A percentile compares a stretch with the other conserved stretches of the same genome.
phyloP scores from a whole-genome alignment of 2,113 vertebrate species.

The Platysternon megacephalum region DNA sequence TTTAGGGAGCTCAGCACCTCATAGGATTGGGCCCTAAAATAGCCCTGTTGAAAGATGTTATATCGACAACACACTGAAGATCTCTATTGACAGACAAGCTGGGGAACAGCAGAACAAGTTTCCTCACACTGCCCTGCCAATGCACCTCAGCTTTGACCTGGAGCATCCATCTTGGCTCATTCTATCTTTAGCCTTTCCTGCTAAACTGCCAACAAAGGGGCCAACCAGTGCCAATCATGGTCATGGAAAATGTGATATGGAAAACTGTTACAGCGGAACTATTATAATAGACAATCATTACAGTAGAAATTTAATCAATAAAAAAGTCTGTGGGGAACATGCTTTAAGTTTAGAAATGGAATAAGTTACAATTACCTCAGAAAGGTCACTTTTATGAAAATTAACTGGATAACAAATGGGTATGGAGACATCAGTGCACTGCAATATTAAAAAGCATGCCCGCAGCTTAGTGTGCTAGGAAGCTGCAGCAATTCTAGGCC shows the following conservation, averaged over 20 bases:
- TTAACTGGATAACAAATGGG: too few species aligned
- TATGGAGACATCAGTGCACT: too few species aligned
- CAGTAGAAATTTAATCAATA: neutral
- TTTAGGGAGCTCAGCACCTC: neutral
- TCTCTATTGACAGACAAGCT: neutral
- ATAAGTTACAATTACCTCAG: neutral
- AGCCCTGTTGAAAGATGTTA: neutral
- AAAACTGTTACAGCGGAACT: neutral
- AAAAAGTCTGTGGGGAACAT: neutral
- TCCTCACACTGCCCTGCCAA: neutral
- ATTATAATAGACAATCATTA: neutral
- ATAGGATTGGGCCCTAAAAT: neutral
- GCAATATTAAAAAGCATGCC: too few species aligned
- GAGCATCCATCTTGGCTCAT: neutral
- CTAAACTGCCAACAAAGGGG: neutral
- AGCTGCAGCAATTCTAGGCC: too few species aligned
- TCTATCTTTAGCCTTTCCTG: neutral
- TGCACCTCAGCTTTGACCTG: neutral
- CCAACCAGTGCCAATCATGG: neutral
- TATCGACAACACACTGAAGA: neutral
- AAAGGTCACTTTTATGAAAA: too few species aligned
- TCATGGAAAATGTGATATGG: neutral
- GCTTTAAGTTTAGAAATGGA: neutral
- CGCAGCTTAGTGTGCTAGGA: too few species aligned
- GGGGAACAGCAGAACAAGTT: neutral